Conservation (phyloP, 2,888 invertebrate species). For the Apeira syringaria region DNA sequence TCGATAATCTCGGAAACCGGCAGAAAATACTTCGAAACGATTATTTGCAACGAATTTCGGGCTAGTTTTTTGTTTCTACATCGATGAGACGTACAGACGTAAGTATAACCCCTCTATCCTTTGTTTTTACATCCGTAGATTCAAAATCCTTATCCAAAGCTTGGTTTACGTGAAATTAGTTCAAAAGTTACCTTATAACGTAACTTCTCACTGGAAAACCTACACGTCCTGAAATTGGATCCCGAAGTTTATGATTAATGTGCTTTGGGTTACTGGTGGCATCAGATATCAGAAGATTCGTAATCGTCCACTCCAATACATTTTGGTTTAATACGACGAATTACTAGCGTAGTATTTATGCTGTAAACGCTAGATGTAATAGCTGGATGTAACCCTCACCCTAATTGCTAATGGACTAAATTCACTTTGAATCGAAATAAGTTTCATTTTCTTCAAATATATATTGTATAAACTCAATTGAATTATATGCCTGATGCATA, state of each 20-base stretch:
- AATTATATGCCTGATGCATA: too few species aligned
- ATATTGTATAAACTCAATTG: too few species aligned
- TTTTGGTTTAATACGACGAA: slow-evolving; percentile 19
- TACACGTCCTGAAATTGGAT: slow-evolving; percentile 42
- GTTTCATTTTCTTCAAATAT: slow-evolving; percentile 10
- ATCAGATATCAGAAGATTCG: slow-evolving; percentile 55
- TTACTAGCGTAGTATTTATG: slow-evolving; percentile 16
- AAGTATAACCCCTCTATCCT: slow-evolving; percentile 32
- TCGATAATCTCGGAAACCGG: slow-evolving; percentile 21
- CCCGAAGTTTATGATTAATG: slow-evolving; percentile 51
- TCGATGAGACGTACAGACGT: slow-evolving; percentile 44
- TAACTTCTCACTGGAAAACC: slow-evolving; percentile 42
- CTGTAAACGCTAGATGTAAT: slow-evolving; percentile 42
- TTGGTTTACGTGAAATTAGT: slow-evolving; percentile 25
- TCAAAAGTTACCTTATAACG: slow-evolving; percentile 68
- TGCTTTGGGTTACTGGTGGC: slow-evolving; percentile 48
- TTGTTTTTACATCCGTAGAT: slow-evolving; percentile 42
- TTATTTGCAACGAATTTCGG: background rate
- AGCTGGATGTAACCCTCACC: slow-evolving; percentile 43
- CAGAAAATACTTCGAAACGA: background rate
- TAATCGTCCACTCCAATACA: slow-evolving; percentile 49
- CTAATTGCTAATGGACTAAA: slow-evolving; percentile 25
- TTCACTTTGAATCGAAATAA: slow-evolving; percentile 20
- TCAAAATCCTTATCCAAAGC: slow-evolving; percentile 38
- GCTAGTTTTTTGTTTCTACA: background rate